These are phyloP conservation scores for Diplogasteroides magnus DNA, from an alignment of 1,140 invertebrate species.

Conservation along the genomic window DNA sequence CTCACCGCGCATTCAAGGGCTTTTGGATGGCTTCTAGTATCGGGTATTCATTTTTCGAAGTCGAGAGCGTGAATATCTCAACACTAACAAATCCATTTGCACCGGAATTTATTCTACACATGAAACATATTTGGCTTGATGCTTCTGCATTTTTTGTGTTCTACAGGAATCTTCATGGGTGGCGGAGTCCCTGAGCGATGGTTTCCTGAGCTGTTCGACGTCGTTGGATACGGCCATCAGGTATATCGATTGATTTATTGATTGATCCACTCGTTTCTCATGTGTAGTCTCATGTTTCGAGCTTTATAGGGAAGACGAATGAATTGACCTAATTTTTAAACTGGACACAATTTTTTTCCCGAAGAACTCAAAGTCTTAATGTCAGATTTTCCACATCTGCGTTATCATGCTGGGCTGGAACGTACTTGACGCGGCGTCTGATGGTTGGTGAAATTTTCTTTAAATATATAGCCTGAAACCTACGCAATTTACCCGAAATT, in stretches of 20 bases:
- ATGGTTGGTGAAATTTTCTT: conserved; percentile 28
- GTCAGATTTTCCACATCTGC: conserved; percentile 43
- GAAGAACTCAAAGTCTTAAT: not conserved
- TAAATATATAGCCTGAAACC: too few species aligned
- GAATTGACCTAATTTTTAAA: not conserved
- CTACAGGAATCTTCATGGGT: conserved; percentile 47
- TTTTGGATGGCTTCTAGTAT: conserved; percentile 39
- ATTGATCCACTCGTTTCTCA: not conserved
- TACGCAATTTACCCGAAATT: too few species aligned
- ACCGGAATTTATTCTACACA: too few species aligned
- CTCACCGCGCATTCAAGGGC: conserved; percentile 32
- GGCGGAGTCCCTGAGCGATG: conserved; percentile 39
- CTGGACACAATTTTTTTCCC: conserved; percentile 1
- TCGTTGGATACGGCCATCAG: conserved; percentile 45
- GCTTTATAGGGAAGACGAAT: too few species aligned
- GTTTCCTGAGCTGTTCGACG: conserved; percentile 39
- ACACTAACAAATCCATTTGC: too few species aligned
- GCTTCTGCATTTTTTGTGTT: too few species aligned
- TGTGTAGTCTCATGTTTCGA: too few species aligned
- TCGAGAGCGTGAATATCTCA: too few species aligned
- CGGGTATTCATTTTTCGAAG: too few species aligned
- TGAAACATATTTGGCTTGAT: too few species aligned
- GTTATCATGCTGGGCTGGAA: conserved; percentile 43
- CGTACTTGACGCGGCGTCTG: conserved; percentile 34
- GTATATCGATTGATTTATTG: conserved; percentile 3